Base-by-base conservation (phyloP, 2,888 invertebrate species). In the Arrhopalites spinosus region DNA sequence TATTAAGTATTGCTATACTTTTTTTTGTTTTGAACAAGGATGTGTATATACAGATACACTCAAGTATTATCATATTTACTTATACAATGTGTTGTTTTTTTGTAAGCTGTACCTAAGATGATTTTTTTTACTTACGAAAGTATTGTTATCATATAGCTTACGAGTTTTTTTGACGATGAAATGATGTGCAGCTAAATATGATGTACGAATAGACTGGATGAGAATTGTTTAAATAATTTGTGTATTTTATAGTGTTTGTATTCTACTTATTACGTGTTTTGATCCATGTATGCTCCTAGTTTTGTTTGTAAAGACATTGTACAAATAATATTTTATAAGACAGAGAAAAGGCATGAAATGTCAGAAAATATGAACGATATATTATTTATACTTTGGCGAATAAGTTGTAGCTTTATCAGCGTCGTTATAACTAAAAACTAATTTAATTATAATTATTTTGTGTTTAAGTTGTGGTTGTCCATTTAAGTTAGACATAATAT, bases 191-290 rank as follows among this genome's bases (percentile, higher is more conserved):
- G 45, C 45, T 45, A 45, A 7, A 45, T 45, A 45, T 15, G 15
- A 11, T 45, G 45, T 15, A 45, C 45, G 45, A 45, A 45, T 45
- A 45, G 45, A 45, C 45, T 45, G 20, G 11, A 59, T 59, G 5
- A 23, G 20, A 13, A 7, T 5, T 56, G 8, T 56, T 13, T 13
- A n/a, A 56, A 2, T 23, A 23, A 20, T 25, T 13, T 59, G 59
- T 59, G 59, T 59, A 59, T 59, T 59, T 59, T 59, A 59, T 23
- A 59, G 59, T 59, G 59, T 59, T 59, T 59, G n/a, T 56, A 59
- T 59, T 1, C 25, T 45, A 45, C 45, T n/a, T n/a, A n/a, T n/a
- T n/a, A n/a, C n/a, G 45, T n/a, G n/a, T 15, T 7, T 45, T 45
- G 45, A 15, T 59, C 23, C 20, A 59, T 25, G 23, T 59, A 59